Evolutionary conservation across 1,140 invertebrate species (phyloP), one percentile per base, ranked within the genome.

Genomic region (Lysiphlebus fabarum): DNA sequence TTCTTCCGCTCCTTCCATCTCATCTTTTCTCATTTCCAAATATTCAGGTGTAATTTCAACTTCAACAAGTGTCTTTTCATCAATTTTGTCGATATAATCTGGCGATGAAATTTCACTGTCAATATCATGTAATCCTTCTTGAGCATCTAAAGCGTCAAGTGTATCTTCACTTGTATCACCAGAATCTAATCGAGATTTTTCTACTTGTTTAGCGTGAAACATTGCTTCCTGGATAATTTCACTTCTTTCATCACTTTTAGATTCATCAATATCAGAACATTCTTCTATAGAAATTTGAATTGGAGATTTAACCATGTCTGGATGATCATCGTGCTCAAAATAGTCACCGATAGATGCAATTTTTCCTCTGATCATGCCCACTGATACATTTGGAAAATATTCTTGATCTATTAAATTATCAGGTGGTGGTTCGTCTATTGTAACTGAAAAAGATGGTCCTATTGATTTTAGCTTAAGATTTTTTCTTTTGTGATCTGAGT

Each of bases 251-350:
- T 75, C 72, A 54, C 74, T 75, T 5, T 58, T 47, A 38, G 74
- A 70, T 0, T 65, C 56, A 2, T 79, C 75, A 17, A 77, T 74
- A 42, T 79, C 77, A 5, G 76, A 80, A 40, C 80, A 77, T 37
- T 80, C 78, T 67, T 81, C 78, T 26, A 80, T 80, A 0, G 79
- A 79, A 59, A 80, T 80, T 62, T 79, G 79, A 54, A 77, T 80
- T 6, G 77, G 75, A 11, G 78, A 80, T 54, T 77, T 79, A 0
- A 79, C 75, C 73, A 77, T 79, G 14, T 81, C 76, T 26, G 72
- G 65, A 36, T 34, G 14, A 12, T 67, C 67, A 44, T 75, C 66
- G 3, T 64, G 65, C 58, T 76, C 71, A 10, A 71, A 70, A 45
- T 74, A 70, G 14, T 71, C 69, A 0, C 64, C 50, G 42, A 63